Conservation (phyloP, 2,888 invertebrate species). For the Oegoconia quadripuncta region DNA sequence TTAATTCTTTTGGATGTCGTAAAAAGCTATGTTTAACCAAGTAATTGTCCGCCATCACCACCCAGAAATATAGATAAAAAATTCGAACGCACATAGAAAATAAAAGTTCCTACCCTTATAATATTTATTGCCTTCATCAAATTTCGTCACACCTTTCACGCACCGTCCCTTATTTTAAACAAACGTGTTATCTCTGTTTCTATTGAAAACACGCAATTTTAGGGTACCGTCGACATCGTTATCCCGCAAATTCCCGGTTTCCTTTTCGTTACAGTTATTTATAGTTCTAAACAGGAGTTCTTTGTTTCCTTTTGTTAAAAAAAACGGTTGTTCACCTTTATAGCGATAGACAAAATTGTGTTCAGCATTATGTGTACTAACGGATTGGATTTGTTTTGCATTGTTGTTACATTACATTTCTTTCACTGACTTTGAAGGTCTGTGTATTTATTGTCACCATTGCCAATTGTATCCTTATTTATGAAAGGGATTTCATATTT, state of each 20-base stretch:
- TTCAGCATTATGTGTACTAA: conserved; percentile 19
- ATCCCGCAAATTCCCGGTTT: conserved; percentile 12
- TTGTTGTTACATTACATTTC: conserved; percentile 7
- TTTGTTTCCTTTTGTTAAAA: conserved; percentile 14
- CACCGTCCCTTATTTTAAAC: not conserved
- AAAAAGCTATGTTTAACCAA: conserved; percentile 1
- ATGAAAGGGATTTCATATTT: too few species aligned
- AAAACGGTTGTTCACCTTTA: conserved; percentile 20
- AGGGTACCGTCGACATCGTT: conserved; percentile 10
- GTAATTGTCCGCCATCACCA: conserved; percentile 9
- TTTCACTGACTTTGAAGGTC: not conserved
- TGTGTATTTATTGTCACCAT: not conserved
- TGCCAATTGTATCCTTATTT: too few species aligned
- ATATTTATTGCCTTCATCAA: conserved; percentile 18
- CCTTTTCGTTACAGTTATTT: conserved; percentile 23
- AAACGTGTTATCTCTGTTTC: conserved; percentile 1
- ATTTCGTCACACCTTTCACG: conserved; percentile 29
- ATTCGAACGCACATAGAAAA: conserved; percentile 9
- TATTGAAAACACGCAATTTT: conserved; percentile 25
- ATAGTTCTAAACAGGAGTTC: conserved; percentile 20
- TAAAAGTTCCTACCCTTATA: conserved; percentile 14
- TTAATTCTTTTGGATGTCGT: not conserved
- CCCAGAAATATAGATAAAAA: conserved; percentile 11
- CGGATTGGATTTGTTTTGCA: conserved; percentile 24
- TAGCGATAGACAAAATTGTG: conserved; percentile 3